phyloP scores from a whole-genome alignment of 2,113 vertebrate species.

The Chaetodon trifascialis region DNA sequence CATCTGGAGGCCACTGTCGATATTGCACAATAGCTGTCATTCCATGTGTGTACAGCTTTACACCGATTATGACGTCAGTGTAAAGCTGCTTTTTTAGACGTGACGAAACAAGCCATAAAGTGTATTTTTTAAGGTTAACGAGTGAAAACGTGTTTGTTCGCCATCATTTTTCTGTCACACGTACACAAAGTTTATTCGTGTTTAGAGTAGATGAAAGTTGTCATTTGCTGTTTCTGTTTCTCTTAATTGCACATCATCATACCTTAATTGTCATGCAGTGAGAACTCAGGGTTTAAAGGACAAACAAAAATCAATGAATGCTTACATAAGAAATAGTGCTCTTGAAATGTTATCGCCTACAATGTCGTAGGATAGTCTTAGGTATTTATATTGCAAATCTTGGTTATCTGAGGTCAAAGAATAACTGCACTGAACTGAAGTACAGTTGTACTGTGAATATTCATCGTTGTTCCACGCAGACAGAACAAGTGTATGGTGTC shows the following conservation, averaged over 20 bases:
- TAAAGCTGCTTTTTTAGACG: slow-evolving; percentile 14
- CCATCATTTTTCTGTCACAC: background rate
- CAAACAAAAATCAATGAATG: slow-evolving; percentile 44
- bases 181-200: background rate
- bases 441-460: slow-evolving; percentile 51
- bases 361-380: slow-evolving; percentile 41
- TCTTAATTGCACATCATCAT: slow-evolving; percentile 57
- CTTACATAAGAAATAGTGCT: slow-evolving; percentile 56
- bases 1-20: slow-evolving; percentile 44
- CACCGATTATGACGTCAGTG: slow-evolving; percentile 37
- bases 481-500: slow-evolving; percentile 7
- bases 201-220: background rate
- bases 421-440: slow-evolving; percentile 32
- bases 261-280: slow-evolving; percentile 39
- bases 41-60: slow-evolving; percentile 66
- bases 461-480: slow-evolving; percentile 10
- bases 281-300: slow-evolving; percentile 82
- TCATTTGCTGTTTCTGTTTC: slow-evolving; percentile 31
- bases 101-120: slow-evolving; percentile 67
- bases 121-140: slow-evolving; percentile 35
- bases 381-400: slow-evolving; percentile 41
- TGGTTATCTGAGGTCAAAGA: slow-evolving; percentile 20
- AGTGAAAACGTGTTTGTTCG: slow-evolving; percentile 11
- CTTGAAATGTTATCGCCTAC: slow-evolving; percentile 53
- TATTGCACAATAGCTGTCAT: slow-evolving; percentile 67